These are phyloP conservation scores for Limonius californicus DNA, from an alignment of 1,140 invertebrate genomes.

Conservation along the genomic window DNA sequence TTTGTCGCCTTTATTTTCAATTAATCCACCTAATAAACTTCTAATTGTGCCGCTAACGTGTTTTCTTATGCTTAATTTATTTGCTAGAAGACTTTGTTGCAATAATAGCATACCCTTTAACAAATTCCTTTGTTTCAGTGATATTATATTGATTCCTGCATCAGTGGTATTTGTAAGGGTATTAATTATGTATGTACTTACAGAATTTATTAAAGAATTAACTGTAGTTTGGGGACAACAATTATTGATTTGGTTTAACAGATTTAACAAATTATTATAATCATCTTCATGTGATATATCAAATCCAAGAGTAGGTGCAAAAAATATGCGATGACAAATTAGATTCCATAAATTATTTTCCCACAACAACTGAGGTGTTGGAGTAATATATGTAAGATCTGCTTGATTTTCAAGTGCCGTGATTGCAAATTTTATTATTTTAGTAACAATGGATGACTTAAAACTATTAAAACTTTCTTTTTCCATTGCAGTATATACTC, in stretches of 20 bases:
- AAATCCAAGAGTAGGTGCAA: constrained; percentile 23
- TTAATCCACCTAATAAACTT: background rate
- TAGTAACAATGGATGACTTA: constrained; percentile 22
- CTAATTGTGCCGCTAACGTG: background rate
- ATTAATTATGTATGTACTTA: background rate
- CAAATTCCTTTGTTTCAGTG: constrained; percentile 18
- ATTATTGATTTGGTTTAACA: background rate
- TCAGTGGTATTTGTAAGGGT: background rate
- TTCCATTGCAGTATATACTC: constrained; percentile 4
- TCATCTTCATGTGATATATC: background rate
- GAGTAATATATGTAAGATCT: background rate
- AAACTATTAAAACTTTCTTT: constrained; percentile 25
- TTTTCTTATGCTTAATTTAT: constrained; percentile 3
- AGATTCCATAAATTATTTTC: constrained; percentile 24
- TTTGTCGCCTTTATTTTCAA: background rate
- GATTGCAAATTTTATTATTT: constrained; percentile 10
- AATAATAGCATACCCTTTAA: constrained; percentile 21
- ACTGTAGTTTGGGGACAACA: background rate
- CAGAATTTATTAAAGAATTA: background rate
- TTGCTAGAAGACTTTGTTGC: background rate
- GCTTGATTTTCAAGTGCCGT: background rate
- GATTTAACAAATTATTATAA: background rate
- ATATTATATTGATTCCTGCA: background rate
- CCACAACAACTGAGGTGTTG: constrained; percentile 18
- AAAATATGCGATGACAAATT: constrained; percentile 24